A percentile compares a stretch with the other conserved stretches of the same genome.
Conservation (phyloP, 2,797 vertebrate species). For the Cyprinodon diabolis region DNA sequence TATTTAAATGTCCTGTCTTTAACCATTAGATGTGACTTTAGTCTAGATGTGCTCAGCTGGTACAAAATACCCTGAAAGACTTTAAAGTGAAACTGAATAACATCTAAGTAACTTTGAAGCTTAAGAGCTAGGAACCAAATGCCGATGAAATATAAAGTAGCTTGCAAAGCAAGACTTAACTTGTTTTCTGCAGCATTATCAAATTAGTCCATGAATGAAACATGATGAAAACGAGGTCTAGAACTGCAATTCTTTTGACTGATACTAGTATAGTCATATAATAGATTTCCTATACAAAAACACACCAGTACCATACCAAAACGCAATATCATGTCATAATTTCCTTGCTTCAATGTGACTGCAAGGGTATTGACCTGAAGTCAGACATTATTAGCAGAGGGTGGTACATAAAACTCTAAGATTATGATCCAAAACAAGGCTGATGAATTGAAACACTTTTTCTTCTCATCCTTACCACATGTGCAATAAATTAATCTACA, state of each 20-base stretch:
- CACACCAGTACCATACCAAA: conserved; percentile 36
- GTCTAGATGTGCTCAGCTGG: background rate
- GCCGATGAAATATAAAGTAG: conserved; percentile 51
- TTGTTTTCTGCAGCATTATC: background rate
- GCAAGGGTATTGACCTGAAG: conserved; percentile 50
- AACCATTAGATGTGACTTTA: background rate
- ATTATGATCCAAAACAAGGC: background rate
- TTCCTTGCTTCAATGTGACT: conserved; percentile 48
- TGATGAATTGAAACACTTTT: conserved; percentile 44
- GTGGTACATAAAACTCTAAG: conserved; percentile 27
- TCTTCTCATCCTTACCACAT: conserved; percentile 67
- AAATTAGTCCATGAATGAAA: conserved; percentile 18
- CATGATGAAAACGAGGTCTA: conserved; percentile 12
- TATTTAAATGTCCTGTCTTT: background rate
- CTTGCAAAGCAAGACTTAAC: background rate
- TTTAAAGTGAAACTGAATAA: background rate
- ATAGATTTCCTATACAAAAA: conserved; percentile 50
- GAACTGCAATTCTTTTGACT: conserved; percentile 40
- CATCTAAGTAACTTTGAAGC: background rate
- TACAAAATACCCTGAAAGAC: background rate
- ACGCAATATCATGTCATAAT: conserved; percentile 51
- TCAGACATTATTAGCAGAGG: conserved; percentile 53
- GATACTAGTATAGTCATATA: conserved; percentile 41
- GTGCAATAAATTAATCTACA: conserved; percentile 73
- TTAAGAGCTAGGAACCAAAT: background rate